Evolutionary conservation across 2,888 invertebrate genomes (phyloP).

Genomic region (Seladonia tumulorum): DNA sequence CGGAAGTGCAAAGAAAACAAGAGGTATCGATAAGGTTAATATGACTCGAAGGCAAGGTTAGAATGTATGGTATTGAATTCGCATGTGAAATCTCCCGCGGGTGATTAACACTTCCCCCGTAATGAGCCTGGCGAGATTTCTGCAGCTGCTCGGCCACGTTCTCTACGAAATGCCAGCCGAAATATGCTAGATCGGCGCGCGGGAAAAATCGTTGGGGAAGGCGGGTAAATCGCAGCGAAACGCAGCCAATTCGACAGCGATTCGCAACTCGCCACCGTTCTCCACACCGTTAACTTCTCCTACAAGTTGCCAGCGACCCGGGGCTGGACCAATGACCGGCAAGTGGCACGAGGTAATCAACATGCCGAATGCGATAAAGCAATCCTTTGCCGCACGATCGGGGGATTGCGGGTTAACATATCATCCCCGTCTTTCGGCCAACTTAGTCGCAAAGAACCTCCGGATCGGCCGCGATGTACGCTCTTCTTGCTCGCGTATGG

Average conservation of each 20-base stretch:
- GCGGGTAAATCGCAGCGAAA: slow-evolving; percentile 37
- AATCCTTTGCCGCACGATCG: slow-evolving; percentile 57
- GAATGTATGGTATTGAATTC: neutral
- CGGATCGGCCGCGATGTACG: slow-evolving; percentile 72
- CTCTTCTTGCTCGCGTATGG: slow-evolving; percentile 78
- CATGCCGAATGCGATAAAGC: slow-evolving; percentile 80
- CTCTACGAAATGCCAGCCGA: slow-evolving; percentile 14
- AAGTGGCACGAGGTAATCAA: slow-evolving; percentile 84
- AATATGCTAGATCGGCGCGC: neutral
- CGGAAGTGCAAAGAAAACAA: neutral
- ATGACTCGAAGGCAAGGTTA: neutral
- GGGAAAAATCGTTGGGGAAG: slow-evolving; percentile 1
- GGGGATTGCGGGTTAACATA: slow-evolving; percentile 73
- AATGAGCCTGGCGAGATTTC: neutral
- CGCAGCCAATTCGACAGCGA: slow-evolving; percentile 24
- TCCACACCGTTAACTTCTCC: slow-evolving; percentile 34
- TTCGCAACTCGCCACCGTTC: slow-evolving; percentile 47
- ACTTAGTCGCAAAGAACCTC: slow-evolving; percentile 48
- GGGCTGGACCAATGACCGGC: slow-evolving; percentile 80
- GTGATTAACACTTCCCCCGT: neutral
- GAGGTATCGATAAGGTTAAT: neutral
- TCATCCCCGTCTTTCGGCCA: slow-evolving; percentile 69
- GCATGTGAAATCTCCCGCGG: neutral
- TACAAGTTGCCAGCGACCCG: slow-evolving; percentile 55
- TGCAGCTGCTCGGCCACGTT: neutral